These are phyloP conservation scores for Epirrita christyi DNA, from an alignment of 2,888 invertebrate species.

Conservation along the genomic window DNA sequence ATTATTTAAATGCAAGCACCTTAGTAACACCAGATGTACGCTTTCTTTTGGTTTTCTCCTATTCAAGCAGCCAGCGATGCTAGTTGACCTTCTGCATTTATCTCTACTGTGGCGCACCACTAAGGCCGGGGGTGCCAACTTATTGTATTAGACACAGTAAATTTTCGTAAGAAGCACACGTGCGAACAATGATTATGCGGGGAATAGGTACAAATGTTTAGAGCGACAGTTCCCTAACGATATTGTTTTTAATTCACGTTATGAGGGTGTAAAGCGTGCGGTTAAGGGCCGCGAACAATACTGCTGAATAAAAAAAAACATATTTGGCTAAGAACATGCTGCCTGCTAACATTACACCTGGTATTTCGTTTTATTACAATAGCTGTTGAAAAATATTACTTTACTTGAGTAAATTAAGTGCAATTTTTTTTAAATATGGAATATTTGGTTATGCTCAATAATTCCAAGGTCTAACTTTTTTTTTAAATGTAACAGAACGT, in stretches of 20 bases:
- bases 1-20: too few relatives aligned
- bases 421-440: too few relatives aligned
- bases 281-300: slow-evolving; percentile 15
- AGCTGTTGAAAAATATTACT: too few relatives aligned
- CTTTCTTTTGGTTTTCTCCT: too few relatives aligned
- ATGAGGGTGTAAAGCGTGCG: slow-evolving; percentile 26
- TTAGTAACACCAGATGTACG: too few relatives aligned
- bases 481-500: too few relatives aligned
- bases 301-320: slow-evolving; percentile 10
- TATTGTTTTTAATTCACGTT: slow-evolving; percentile 32
- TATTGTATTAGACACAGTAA: slow-evolving; percentile 76
- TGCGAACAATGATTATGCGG: slow-evolving; percentile 63
- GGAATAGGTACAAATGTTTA: slow-evolving; percentile 56
- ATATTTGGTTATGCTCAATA: too few relatives aligned
- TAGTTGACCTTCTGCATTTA: slow-evolving; percentile 20
- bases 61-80: not conserved
- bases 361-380: not conserved
- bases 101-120: slow-evolving; percentile 35
- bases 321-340: not conserved
- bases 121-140: slow-evolving; percentile 54
- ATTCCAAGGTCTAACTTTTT: too few relatives aligned
- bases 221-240: slow-evolving; percentile 34
- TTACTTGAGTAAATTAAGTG: too few relatives aligned
- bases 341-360: too few relatives aligned
- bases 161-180: slow-evolving; percentile 71